Base-by-base conservation (phyloP, 2,888 invertebrate genomes). In the Seira ritae region DNA sequence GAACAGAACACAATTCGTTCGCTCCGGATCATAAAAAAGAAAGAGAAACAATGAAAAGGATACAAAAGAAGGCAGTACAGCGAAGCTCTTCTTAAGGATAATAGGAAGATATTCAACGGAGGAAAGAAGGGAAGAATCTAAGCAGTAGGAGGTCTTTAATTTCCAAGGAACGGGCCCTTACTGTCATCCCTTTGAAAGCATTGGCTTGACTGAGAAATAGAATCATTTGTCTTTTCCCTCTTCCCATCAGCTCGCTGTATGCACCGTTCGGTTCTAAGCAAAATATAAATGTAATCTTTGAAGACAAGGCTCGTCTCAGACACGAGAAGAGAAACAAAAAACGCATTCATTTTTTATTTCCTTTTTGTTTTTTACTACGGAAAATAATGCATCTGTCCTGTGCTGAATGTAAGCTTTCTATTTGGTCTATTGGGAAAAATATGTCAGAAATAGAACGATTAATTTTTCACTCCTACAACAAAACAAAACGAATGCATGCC, bases 141-240 rank as follows among this genome's bases (percentile, higher is more conserved):
- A n/a, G n/a, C 87, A 87, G 88, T 88, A 88, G 88, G 88, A 88
- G 88, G 88, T 88, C 88, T 88, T 87, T 87, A 88, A 87, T 88
- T 88, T 88, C 86, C 83, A 85, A 87, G 87, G 87, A 88, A 82
- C 81, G 76, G 87, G 86, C 87, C 88, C 86, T 87, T 87, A 87
- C 87, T 88, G 87, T 88, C 88, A 87, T 88, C 87, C 84, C 87
- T 85, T 73, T 81, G 73, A 76, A 80, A 85, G 65, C 76, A 82
- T 84, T 84, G 75, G 80, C 75, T 67, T 23, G 66, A 55, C 50
- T 80, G 68, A 83, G 77, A 69, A 60, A 60, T 71, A 75, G 79
- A 85, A 86, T 87, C 85, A 87, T 86, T 84, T 85, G 84, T 86
- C 84, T 86, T 86, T 78, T 85, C 71, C 81, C 37, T 80, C 22